Percentiles rank a stretch among this genome's conserved stretches.
phyloP scores from a whole-genome alignment of 2,797 vertebrate species.

The Menidia menidia region DNA sequence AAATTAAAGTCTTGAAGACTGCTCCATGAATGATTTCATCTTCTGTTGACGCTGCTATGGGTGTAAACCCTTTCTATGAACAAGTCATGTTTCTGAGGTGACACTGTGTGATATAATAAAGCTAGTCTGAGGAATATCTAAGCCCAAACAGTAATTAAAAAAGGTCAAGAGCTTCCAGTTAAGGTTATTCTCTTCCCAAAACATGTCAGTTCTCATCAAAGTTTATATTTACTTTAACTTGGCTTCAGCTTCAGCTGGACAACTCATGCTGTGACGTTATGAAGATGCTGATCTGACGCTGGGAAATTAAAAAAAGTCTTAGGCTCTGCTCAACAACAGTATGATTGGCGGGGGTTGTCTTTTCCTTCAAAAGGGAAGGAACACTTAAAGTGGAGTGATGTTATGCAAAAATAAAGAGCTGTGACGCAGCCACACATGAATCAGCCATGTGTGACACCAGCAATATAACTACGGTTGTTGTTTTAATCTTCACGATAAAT shows the following conservation, averaged over 20 bases:
- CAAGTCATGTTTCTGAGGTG: not conserved
- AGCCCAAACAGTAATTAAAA: constrained; percentile 49
- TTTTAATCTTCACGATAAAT: constrained; percentile 16
- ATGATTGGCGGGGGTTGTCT: not conserved
- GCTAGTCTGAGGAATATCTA: constrained; percentile 37
- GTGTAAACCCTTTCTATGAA: constrained; percentile 6
- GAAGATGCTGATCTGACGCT: constrained; percentile 43
- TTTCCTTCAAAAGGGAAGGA: constrained; percentile 14
- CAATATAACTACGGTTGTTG: constrained; percentile 12
- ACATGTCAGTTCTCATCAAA: constrained; percentile 40
- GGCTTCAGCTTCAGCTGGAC: constrained; percentile 33
- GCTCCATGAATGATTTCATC: not conserved
- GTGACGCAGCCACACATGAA: constrained; percentile 6
- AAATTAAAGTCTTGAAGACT: not conserved
- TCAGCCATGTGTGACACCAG: constrained; percentile 12
- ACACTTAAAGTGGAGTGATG: constrained; percentile 20
- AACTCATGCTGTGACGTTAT: constrained; percentile 62
- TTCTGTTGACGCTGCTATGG: constrained; percentile 11
- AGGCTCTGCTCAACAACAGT: not conserved
- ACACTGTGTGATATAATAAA: constrained; percentile 35
- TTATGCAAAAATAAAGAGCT: not conserved
- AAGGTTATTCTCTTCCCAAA: constrained; percentile 21
- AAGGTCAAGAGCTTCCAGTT: constrained; percentile 41
- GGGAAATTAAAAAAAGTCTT: constrained; percentile 18
- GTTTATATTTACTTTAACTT: constrained; percentile 67